These are phyloP conservation scores for Drosophila varians DNA, from an alignment of 1,140 invertebrate genomes.

Conservation along the genomic window DNA sequence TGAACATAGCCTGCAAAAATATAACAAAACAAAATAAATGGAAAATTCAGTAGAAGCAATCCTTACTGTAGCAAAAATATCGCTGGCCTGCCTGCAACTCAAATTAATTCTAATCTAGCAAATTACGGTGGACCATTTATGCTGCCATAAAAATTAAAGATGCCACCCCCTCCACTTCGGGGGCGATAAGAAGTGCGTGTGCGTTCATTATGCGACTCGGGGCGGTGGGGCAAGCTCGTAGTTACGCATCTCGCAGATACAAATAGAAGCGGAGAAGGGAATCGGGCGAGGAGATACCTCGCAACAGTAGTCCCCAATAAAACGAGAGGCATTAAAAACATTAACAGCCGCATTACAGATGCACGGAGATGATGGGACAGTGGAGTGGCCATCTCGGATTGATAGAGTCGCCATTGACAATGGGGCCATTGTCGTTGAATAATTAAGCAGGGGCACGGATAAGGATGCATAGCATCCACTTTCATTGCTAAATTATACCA, in stretches of 20 bases:
- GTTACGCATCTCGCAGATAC: slow-evolving; percentile 54
- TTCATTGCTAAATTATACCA: slow-evolving; percentile 58
- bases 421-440: slow-evolving; percentile 56
- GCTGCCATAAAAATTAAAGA: slow-evolving; percentile 79
- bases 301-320: slow-evolving; percentile 65
- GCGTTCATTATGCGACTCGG: slow-evolving; percentile 55
- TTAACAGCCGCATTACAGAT: slow-evolving; percentile 73
- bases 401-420: slow-evolving; percentile 51
- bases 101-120: slow-evolving; percentile 80
- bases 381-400: slow-evolving; percentile 40
- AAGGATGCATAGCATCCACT: slow-evolving; percentile 5
- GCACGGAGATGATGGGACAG: slow-evolving; percentile 21
- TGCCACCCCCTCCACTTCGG: slow-evolving; percentile 19
- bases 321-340: slow-evolving; percentile 71
- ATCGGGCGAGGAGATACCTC: slow-evolving; percentile 8
- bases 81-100: slow-evolving; percentile 30
- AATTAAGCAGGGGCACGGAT: slow-evolving; percentile 57
- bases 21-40: too few relatives aligned
- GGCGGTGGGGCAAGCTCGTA: slow-evolving; percentile 13
- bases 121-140: slow-evolving; percentile 77
- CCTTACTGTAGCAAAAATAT: slow-evolving; percentile 28
- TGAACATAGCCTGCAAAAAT: too few relatives aligned
- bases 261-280: slow-evolving; percentile 2
- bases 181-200: slow-evolving; percentile 64
- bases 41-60: too few relatives aligned